Conservation (phyloP, 2,797 vertebrate genomes). For the Petrocephalus schoutedeni region DNA sequence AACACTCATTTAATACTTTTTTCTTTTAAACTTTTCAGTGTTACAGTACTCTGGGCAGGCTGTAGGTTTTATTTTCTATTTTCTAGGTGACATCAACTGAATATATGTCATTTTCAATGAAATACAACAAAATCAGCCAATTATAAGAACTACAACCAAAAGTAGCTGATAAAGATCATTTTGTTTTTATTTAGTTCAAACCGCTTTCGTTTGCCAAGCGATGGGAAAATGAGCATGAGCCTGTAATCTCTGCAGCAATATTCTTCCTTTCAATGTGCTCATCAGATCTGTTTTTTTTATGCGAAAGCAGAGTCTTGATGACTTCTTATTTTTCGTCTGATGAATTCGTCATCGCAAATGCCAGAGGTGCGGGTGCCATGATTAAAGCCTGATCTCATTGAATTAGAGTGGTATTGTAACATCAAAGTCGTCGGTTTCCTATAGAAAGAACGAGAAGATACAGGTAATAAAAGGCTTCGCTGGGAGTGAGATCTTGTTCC, state of each 20-base stretch:
- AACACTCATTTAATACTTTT: background rate
- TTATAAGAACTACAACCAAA: background rate
- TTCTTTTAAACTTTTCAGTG: background rate
- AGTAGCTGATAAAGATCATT: background rate
- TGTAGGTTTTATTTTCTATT: background rate
- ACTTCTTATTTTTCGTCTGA: slow-evolving; percentile 8
- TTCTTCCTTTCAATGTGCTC: background rate
- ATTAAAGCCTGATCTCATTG: slow-evolving; percentile 14
- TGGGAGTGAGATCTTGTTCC: slow-evolving; percentile 1
- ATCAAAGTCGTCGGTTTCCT: slow-evolving; percentile 6
- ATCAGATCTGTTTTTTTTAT: background rate
- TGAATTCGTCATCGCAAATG: slow-evolving; percentile 20
- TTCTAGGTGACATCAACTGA: background rate
- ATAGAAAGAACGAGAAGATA: background rate
- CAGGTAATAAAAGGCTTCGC: slow-evolving; percentile 4
- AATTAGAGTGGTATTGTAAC: slow-evolving; percentile 18
- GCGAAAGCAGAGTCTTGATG: background rate
- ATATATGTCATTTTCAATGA: background rate
- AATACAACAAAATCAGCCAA: background rate
- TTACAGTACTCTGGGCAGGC: background rate
- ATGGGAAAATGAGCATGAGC: background rate
- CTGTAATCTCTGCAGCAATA: background rate
- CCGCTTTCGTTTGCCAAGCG: background rate
- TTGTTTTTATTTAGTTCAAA: slow-evolving; percentile 1
- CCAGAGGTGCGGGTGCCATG: background rate